phyloP scores from a whole-genome alignment of 2,797 vertebrate genomes.

The Brachymystax lenok region DNA sequence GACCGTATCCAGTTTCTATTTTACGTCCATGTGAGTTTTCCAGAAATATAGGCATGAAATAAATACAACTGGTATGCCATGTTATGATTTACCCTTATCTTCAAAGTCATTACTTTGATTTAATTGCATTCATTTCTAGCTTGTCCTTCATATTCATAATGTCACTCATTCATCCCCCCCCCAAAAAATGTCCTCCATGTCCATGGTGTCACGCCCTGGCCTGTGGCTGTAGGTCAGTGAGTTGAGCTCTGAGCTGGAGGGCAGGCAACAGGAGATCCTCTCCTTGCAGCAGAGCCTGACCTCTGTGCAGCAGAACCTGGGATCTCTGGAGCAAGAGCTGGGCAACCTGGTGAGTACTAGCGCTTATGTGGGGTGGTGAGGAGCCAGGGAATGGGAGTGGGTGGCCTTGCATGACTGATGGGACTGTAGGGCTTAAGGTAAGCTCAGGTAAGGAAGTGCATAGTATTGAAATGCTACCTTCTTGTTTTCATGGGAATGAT shows the following conservation, averaged over 20 bases:
- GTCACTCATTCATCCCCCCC: conserved; percentile 34
- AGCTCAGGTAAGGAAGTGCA: conserved; percentile 9
- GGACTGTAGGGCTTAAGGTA: not conserved
- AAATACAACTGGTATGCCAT: not conserved
- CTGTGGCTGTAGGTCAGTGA: conserved; percentile 79
- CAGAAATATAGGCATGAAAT: not conserved
- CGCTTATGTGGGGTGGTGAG: not conserved
- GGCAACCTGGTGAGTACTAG: conserved; percentile 81
- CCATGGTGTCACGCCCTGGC: conserved; percentile 19
- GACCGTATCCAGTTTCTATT: not conserved
- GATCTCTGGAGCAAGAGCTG: conserved; percentile 82
- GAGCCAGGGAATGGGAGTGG: not conserved
- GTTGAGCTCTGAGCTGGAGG: conserved; percentile 81
- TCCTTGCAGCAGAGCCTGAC: conserved; percentile 81
- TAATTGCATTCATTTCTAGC: not conserved
- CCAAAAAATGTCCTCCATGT: conserved; percentile 2
- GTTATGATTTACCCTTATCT: conserved; percentile 8
- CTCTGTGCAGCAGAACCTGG: conserved; percentile 80
- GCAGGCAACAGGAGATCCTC: conserved; percentile 79
- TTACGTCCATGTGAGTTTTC: not conserved
- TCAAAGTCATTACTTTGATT: conserved; percentile 25
- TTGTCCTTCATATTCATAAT: conserved; percentile 12
- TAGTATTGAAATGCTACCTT: not conserved
- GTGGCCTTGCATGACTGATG: not conserved
- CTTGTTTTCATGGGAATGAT: not conserved